Percentiles rank a stretch among this genome's conserved stretches.
phyloP scores from a whole-genome alignment of 2,888 invertebrate species.

The Tribolium freemani region DNA sequence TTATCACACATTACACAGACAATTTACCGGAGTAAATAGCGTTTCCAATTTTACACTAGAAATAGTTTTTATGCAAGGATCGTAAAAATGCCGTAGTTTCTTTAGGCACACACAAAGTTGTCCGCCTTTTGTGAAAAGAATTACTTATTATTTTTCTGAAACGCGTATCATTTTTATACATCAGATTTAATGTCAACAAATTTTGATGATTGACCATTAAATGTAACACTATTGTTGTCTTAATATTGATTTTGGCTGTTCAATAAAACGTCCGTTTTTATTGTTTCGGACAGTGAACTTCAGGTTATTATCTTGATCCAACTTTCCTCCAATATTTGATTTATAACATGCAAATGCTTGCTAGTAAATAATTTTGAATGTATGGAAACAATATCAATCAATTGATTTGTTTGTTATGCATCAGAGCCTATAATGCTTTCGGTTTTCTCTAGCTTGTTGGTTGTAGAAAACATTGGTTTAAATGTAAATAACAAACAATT shows the following conservation, averaged over 20 bases:
- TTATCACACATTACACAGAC: background rate
- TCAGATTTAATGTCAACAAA: background rate
- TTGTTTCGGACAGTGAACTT: slow-evolving; percentile 2
- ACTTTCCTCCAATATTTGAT: background rate
- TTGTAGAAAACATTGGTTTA: too few relatives aligned
- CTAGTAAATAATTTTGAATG: too few relatives aligned
- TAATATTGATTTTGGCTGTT: slow-evolving; percentile 16
- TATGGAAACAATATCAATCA: too few relatives aligned
- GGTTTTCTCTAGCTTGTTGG: too few relatives aligned
- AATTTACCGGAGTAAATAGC: background rate
- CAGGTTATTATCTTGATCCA: background rate
- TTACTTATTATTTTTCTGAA: too few relatives aligned
- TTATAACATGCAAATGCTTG: background rate
- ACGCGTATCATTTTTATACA: background rate
- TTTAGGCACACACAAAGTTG: background rate
- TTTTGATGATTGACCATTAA: background rate
- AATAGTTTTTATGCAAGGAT: background rate
- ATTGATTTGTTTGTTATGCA: too few relatives aligned
- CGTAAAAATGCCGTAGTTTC: background rate
- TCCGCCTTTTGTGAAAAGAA: too few relatives aligned
- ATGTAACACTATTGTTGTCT: slow-evolving; percentile 5
- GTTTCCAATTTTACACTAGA: background rate
- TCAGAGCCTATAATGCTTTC: too few relatives aligned
- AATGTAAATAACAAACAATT: too few relatives aligned
- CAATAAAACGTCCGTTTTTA: slow-evolving; percentile 6